phyloP scores from a whole-genome alignment of 2,113 vertebrate species.

The Triplophysa rosa region DNA sequence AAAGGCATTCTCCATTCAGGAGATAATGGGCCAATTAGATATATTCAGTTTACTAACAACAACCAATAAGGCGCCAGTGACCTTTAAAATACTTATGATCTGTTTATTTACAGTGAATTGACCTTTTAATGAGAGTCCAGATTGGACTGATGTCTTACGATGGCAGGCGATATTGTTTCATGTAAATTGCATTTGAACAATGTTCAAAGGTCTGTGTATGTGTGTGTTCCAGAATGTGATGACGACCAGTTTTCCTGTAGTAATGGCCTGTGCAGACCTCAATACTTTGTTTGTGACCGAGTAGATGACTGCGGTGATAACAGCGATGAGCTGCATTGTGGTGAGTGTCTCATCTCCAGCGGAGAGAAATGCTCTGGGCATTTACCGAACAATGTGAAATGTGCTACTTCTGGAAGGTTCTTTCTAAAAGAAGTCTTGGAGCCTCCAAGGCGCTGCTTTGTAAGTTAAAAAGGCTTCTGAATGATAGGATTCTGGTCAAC shows the following conservation, averaged over 20 bases:
- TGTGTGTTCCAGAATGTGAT: slow-evolving; percentile 61
- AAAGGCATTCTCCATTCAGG: too few species aligned
- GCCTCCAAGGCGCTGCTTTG: too few species aligned
- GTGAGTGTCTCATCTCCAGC: slow-evolving; percentile 59
- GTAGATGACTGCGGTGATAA: slow-evolving; percentile 76
- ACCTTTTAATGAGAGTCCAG: background rate
- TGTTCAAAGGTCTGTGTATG: slow-evolving; percentile 5
- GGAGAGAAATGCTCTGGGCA: background rate
- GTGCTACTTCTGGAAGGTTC: background rate
- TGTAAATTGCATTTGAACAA: background rate
- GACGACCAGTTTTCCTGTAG: slow-evolving; percentile 68
- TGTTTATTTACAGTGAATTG: too few species aligned
- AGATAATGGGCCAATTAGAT: too few species aligned
- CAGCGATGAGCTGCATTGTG: slow-evolving; percentile 74
- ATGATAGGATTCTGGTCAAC: too few species aligned
- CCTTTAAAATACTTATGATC: too few species aligned
- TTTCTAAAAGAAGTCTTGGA: background rate
- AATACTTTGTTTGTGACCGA: slow-evolving; percentile 70
- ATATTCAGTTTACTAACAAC: too few species aligned
- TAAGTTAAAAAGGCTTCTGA: too few species aligned
- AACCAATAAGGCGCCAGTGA: too few species aligned
- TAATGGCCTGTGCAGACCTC: slow-evolving; percentile 76
- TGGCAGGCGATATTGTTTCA: background rate
- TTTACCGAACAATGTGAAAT: too few species aligned
- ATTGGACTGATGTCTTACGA: background rate